Evolutionary conservation across 2,113 vertebrate species (phyloP).

Genomic region (Grallaria varia): DNA sequence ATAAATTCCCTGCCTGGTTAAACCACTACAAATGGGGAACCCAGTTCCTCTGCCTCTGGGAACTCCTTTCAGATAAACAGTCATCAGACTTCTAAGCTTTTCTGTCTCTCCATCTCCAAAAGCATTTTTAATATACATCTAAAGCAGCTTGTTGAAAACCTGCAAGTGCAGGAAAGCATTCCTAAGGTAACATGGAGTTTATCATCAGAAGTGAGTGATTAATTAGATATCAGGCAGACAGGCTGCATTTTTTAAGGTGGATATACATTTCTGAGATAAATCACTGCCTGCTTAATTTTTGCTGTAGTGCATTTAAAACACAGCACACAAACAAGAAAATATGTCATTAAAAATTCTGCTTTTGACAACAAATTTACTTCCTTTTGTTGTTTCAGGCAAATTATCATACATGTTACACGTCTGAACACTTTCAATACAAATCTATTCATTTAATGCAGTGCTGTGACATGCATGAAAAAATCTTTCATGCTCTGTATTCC

Average conservation of each 20-base stretch:
- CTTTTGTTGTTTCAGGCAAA: background rate
- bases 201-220: background rate
- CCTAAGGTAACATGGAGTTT: background rate
- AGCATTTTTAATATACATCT: slow-evolving; percentile 49
- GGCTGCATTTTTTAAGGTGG: background rate
- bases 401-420: background rate
- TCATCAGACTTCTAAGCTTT: slow-evolving; percentile 48
- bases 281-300: background rate
- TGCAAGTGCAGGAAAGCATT: background rate
- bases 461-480: background rate
- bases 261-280: background rate
- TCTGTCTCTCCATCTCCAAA: slow-evolving; percentile 41
- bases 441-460: background rate
- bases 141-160: slow-evolving; percentile 24
- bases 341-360: background rate
- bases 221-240: background rate
- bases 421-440: background rate
- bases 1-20: slow-evolving; percentile 25
- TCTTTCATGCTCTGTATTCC: background rate
- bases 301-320: background rate
- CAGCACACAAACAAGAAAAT: background rate
- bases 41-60: background rate
- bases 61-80: slow-evolving; percentile 38
- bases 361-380: background rate
- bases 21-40: background rate